Percentiles rank a stretch among this genome's conserved stretches.
Evolutionary conservation across 1,140 invertebrate species (phyloP).

Genomic region (Bombus confusus): DNA sequence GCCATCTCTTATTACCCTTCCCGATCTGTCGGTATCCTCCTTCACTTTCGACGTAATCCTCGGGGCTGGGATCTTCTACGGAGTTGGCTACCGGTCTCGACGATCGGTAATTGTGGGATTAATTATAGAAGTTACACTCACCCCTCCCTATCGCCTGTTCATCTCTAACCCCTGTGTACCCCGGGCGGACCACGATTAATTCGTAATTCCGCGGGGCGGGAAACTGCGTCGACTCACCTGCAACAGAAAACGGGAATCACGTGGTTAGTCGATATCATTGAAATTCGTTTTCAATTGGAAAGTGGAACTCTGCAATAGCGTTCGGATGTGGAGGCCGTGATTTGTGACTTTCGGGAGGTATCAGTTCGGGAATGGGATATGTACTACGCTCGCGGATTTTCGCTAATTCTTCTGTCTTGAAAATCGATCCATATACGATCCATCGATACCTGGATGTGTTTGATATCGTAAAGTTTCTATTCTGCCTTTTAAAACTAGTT

Average conservation of each 20-base stretch:
- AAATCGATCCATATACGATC: not conserved
- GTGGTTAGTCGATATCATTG: conserved; percentile 36
- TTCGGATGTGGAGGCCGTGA: not conserved
- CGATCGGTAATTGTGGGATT: conserved; percentile 77
- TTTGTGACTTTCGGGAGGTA: not conserved
- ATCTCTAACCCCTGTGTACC: conserved; percentile 12
- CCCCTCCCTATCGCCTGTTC: not conserved
- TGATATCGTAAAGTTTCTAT: no score
- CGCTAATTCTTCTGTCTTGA: not conserved
- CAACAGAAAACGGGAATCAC: conserved; percentile 56
- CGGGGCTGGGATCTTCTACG: conserved; percentile 58
- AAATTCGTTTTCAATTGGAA: not conserved
- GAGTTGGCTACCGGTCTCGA: conserved; percentile 50
- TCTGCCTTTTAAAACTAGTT: no score
- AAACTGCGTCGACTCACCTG: conserved; percentile 61
- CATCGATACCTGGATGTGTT: not conserved
- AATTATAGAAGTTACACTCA: conserved; percentile 71
- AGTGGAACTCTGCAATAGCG: not conserved
- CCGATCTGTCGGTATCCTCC: conserved; percentile 40
- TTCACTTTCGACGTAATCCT: conserved; percentile 66
- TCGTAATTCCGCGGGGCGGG: conserved; percentile 49
- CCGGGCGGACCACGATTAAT: conserved; percentile 47
- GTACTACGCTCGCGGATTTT: not conserved
- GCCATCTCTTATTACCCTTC: conserved; percentile 18
- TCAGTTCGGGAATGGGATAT: not conserved